Conservation (phyloP, 2,113 vertebrate genomes). For the Bungarus multicinctus region DNA sequence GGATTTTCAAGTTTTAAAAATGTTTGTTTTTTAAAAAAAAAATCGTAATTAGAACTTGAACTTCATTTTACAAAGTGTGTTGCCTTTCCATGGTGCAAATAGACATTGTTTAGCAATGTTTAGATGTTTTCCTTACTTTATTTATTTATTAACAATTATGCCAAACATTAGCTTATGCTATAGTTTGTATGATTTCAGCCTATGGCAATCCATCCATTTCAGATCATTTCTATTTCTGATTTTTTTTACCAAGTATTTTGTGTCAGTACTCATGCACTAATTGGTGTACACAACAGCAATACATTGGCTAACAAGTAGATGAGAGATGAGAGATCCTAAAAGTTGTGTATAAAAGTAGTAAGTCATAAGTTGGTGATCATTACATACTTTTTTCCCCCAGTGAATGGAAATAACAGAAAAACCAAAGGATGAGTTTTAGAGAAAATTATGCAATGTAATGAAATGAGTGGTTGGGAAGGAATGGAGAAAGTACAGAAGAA, state of each 20-base stretch:
- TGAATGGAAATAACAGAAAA: background rate
- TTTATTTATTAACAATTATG: background rate
- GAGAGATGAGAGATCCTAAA: background rate
- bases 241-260: background rate
- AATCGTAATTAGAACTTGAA: background rate
- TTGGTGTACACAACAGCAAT: background rate
- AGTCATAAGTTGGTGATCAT: background rate
- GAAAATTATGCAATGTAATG: background rate
- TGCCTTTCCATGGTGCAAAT: background rate
- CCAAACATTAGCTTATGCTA: background rate
- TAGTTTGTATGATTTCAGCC: background rate
- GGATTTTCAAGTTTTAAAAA: constrained; percentile 5
- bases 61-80: background rate
- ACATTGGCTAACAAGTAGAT: background rate
- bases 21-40: background rate
- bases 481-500: background rate
- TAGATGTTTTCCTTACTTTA: background rate
- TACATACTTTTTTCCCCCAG: background rate
- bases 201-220: background rate
- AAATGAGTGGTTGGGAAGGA: background rate
- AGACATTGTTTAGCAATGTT: background rate
- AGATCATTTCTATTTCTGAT: background rate
- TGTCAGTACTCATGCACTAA: background rate
- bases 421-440: background rate
- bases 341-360: background rate